phyloP scores from a whole-genome alignment of 2,113 vertebrate species.

The Leucoraja erinaceus region DNA sequence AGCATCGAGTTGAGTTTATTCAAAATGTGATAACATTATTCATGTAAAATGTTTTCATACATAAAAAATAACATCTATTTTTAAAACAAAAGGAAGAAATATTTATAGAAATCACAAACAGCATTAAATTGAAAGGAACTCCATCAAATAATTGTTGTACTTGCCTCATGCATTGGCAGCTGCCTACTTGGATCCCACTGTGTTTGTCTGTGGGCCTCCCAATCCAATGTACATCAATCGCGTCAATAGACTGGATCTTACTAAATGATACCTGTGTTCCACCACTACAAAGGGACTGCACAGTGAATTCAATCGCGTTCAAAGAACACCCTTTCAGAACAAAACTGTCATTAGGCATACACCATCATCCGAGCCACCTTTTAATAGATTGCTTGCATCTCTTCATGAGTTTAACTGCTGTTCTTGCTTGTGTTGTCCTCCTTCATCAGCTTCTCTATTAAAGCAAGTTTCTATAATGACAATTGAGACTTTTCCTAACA shows the following conservation, averaged over 20 bases:
- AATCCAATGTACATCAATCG: slow-evolving; percentile 1
- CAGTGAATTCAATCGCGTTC: not conserved
- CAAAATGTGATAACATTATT: not conserved
- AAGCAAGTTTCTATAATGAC: slow-evolving; percentile 45
- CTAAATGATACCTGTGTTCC: slow-evolving; percentile 31
- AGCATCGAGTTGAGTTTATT: not conserved
- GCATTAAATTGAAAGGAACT: not conserved
- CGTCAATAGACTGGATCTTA: slow-evolving; percentile 9
- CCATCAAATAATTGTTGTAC: not conserved
- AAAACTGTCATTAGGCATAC: not conserved
- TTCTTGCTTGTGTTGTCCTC: slow-evolving; percentile 23
- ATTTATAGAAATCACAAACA: not conserved
- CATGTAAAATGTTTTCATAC: not conserved
- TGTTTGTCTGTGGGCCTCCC: not conserved
- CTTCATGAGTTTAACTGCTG: slow-evolving; percentile 55
- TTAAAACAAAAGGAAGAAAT: not conserved
- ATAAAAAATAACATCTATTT: slow-evolving; percentile 15
- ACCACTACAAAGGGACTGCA: not conserved
- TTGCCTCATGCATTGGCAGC: not conserved
- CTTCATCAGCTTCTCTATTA: too few species aligned
- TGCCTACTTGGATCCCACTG: not conserved
- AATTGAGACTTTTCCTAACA: slow-evolving; percentile 51
- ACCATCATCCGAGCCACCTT: not conserved
- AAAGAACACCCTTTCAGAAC: not conserved
- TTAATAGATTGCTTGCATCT: slow-evolving; percentile 41